Percentiles rank a stretch among this genome's conserved stretches.
phyloP scores from a whole-genome alignment of 2,797 vertebrate species.

The Telmatherina bonti region DNA sequence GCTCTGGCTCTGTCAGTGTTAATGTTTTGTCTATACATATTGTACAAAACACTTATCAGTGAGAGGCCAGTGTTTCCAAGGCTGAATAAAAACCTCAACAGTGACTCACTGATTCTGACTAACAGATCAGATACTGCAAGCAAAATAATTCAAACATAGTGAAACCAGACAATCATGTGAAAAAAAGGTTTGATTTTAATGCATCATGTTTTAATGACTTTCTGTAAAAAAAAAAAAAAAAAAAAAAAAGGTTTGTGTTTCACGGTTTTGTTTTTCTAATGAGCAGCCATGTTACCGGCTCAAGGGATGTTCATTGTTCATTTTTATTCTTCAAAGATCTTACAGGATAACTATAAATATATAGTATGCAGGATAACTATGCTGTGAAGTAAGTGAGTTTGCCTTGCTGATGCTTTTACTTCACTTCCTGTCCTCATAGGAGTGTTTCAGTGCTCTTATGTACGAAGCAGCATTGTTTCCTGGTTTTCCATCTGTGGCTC shows the following conservation, averaged over 20 bases:
- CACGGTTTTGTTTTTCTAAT: too few relatives aligned
- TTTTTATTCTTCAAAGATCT: too few relatives aligned
- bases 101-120: not conserved
- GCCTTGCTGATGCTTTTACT: not conserved
- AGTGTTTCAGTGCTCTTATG: not conserved
- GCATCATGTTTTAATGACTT: not conserved
- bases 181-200: not conserved
- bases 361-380: not conserved
- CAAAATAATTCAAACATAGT: not conserved
- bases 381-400: not conserved
- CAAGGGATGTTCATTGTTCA: too few relatives aligned
- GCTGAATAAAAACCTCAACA: not conserved
- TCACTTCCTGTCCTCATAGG: not conserved
- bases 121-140: not conserved
- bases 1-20: not conserved
- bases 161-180: not conserved
- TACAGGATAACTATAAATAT: too few relatives aligned
- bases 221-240: not conserved
- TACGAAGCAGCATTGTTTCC: too few relatives aligned
- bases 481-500: too few relatives aligned
- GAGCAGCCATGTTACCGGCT: too few relatives aligned
- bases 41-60: constrained; percentile 1
- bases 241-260: too few relatives aligned
- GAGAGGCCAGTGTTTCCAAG: not conserved
- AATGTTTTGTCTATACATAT: not conserved